Evolutionary conservation across 2,888 invertebrate species (phyloP), one percentile per base, ranked within the genome.

Genomic region (Escarpia spicata): DNA sequence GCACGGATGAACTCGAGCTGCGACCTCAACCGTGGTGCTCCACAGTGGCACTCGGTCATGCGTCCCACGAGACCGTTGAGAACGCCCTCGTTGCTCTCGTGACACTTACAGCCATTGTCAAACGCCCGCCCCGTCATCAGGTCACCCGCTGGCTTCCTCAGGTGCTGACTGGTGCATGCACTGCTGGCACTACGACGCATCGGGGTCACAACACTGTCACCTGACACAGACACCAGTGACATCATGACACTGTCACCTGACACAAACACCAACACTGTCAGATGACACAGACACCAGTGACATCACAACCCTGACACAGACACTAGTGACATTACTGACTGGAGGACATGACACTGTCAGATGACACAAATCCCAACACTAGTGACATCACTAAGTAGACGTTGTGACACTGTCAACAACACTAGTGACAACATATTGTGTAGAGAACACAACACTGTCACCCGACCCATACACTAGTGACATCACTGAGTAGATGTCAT

Each of bases 71-170:
- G 97, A 96, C 98, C 98, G 95, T 98, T 98, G 93, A 98, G 97
- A 94, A 98, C 97, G 93, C 98, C 98, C 96, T 98, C 97, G 96
- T 98, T 98, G 95, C 98, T 98, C 96, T 98, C 94, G 92, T 95
- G 96, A 94, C 97, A 97, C 94, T 98, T 97, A 97, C 99, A 99
- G 94, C 99, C 99, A 96, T 98, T 99, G 97, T 99, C 99, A 91
- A 44, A 99, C 52, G 99, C 99, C 95, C 98, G 97, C 90, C 99
- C 99, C 31, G 99, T 98, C 92, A 98, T 98, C 95, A 99, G 97
- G 97, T 99, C 99, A 93, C 90, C 93, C 93, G 75, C 75, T 26
- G 75, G 75, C 75, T 75, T 75, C 75, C n/a, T 75, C 75, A n/a
- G 19, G 26, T 26, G 75, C 75, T 90, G 60, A 44, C 92, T 93